These are phyloP conservation scores for Cerastis leucographa DNA, from an alignment of 2,888 invertebrate species.

Conservation along the genomic window DNA sequence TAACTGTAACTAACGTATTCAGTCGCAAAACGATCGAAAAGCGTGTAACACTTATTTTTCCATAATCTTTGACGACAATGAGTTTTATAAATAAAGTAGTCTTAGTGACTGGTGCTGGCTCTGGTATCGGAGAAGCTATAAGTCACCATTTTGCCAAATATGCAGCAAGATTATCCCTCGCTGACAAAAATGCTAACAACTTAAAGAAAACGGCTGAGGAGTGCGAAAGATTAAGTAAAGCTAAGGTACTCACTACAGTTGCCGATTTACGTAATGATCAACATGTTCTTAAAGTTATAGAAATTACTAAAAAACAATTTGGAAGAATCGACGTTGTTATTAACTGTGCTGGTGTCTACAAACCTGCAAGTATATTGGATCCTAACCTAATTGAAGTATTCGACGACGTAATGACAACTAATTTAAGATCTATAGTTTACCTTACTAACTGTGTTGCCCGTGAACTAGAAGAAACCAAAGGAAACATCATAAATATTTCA, in stretches of 20 bases:
- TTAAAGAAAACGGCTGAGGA: constrained; percentile 66
- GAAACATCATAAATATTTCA: constrained; percentile 75
- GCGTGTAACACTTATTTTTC: constrained; percentile 16
- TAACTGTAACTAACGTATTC: constrained; percentile 2
- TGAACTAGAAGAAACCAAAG: constrained; percentile 69
- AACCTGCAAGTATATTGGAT: constrained; percentile 61
- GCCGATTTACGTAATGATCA: constrained; percentile 71
- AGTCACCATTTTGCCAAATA: constrained; percentile 73
- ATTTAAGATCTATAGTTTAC: constrained; percentile 72
- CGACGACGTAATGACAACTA: constrained; percentile 71
- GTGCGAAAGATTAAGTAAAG: constrained; percentile 68
- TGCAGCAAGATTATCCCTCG: constrained; percentile 72
- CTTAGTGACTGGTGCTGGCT: constrained; percentile 74
- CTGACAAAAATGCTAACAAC: constrained; percentile 69
- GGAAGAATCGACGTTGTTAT: constrained; percentile 74
- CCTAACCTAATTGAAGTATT: constrained; percentile 66
- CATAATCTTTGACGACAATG: constrained; percentile 62
- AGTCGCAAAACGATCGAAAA: constrained; percentile 19
- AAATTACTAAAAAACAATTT: constrained; percentile 67
- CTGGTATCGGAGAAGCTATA: constrained; percentile 75
- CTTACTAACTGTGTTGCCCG: constrained; percentile 68
- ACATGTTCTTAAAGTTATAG: constrained; percentile 67
- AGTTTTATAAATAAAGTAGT: constrained; percentile 75
- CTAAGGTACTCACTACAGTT: constrained; percentile 70
- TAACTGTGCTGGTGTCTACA: constrained; percentile 72